Conservation (phyloP, 2,888 invertebrate genomes). For the Luperina nickerlii region DNA sequence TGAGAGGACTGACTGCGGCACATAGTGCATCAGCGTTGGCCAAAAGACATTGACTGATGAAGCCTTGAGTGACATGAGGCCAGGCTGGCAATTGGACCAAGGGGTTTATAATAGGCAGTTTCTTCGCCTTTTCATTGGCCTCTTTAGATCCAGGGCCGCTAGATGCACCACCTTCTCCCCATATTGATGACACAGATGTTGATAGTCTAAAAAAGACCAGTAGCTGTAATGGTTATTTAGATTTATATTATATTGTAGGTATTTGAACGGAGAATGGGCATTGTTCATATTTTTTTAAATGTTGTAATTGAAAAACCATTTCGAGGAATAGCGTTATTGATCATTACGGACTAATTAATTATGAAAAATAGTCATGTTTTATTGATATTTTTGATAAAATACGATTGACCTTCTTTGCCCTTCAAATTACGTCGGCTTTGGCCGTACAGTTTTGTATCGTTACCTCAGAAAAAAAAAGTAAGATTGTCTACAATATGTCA, state of each 20-base stretch:
- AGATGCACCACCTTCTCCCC: constrained; percentile 84
- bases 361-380: too few species aligned
- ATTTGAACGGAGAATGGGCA: neutral
- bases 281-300: too few species aligned
- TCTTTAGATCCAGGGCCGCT: constrained; percentile 81
- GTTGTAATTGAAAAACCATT: too few species aligned
- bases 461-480: too few species aligned
- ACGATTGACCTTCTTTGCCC: too few species aligned
- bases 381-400: too few species aligned
- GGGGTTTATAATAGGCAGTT: constrained; percentile 97
- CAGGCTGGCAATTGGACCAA: constrained; percentile 96
- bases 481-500: too few species aligned
- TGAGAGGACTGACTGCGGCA: constrained; percentile 98
- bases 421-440: too few species aligned
- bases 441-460: too few species aligned
- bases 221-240: neutral
- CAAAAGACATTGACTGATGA: constrained; percentile 98
- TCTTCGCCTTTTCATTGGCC: constrained; percentile 91
- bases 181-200: constrained; percentile 89
- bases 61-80: constrained; percentile 95
- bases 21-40: constrained; percentile 99
- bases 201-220: constrained; percentile 79
- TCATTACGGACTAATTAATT: too few species aligned
- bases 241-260: neutral
- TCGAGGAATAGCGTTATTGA: too few species aligned